These are phyloP conservation scores for Thamnaconus septentrionalis DNA, from an alignment of 2,113 vertebrate genomes.

Conservation along the genomic window DNA sequence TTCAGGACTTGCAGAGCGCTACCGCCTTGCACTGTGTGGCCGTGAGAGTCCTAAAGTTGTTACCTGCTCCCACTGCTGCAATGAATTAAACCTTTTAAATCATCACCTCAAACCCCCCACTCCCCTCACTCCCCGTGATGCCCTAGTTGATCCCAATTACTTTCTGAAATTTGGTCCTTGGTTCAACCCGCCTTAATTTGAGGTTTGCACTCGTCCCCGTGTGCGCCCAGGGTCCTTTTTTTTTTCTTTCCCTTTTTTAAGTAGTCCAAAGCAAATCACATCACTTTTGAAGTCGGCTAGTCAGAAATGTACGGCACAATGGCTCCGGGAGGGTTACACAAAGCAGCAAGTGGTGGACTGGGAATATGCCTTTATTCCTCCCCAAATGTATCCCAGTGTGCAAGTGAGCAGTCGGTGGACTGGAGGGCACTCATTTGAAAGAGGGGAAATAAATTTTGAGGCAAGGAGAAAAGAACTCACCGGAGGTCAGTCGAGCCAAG, in stretches of 20 bases:
- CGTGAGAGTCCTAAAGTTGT: no score
- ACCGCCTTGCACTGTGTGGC: no score
- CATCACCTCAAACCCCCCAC: no score
- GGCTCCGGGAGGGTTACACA: conserved; percentile 33
- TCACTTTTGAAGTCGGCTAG: conserved; percentile 31
- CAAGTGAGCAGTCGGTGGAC: conserved; percentile 6
- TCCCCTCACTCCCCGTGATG: not conserved
- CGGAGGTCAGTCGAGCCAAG: conserved; percentile 20
- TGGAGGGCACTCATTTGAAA: conserved; percentile 11
- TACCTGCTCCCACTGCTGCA: no score
- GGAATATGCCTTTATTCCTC: conserved; percentile 37
- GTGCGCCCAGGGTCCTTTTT: conserved; percentile 11
- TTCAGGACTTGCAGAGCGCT: no score
- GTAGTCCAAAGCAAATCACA: conserved; percentile 37
- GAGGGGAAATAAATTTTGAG: conserved; percentile 29
- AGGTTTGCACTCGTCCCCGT: conserved; percentile 17
- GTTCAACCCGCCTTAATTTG: conserved; percentile 17
- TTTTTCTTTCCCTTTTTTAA: conserved; percentile 3
- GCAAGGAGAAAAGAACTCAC: not conserved
- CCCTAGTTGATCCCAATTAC: conserved; percentile 13
- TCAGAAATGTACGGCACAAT: conserved; percentile 29
- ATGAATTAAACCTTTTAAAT: no score
- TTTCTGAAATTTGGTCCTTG: conserved; percentile 17
- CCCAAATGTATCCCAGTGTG: conserved; percentile 25
- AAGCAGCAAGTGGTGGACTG: conserved; percentile 21